Evolutionary conservation across 2,113 vertebrate species (phyloP), one percentile per base, ranked within the genome.

Genomic region (Malaclemys terrapin): DNA sequence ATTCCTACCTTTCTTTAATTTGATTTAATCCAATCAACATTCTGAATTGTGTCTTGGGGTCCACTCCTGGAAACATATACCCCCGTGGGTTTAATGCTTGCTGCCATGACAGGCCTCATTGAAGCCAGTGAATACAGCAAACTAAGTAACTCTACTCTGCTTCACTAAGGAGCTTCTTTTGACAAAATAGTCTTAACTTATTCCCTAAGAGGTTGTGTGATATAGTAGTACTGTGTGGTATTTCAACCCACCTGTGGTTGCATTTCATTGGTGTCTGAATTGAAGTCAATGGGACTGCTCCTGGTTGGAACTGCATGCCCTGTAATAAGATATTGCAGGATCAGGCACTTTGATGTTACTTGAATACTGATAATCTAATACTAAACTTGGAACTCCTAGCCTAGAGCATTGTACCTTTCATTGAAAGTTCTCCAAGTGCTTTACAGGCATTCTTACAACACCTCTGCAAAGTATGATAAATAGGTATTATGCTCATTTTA

Each of bases 401-500:
- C 14, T 16, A 75, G 88, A 57, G 72, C 1, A 2, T 65, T 56
- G 42, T 86, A 2, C 0, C 76, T 79, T 95, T 75, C 78, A 75
- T 3, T 54, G 50, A 56, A 5, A 69, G 1, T 16, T 88, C 78
- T 80, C 59, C 25, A 89, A 85, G 42, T 8, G 12, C 90, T 90
- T 90, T 85, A 50, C 16, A 80, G 10, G 5, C 49, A 17, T 22
- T 72, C 2, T 50, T 72, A 84, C 87, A 25, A 45, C 0, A 0
- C 50, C 84, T 31, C 75, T 79, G 81, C 10, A 24, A 92, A 78
- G 62, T 57, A 3, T 2, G 52, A 14, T 6, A 65, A 50, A 94
- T 25, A 42, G 10, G 20, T 75, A 75, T 45, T 75, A 75, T 24
- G 10, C 10, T 7, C 10, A 13, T 75, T 42, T 75, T 75, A 25